These are phyloP conservation scores for Pitta sordida DNA, from an alignment of 2,113 vertebrate species.

Conservation along the genomic window DNA sequence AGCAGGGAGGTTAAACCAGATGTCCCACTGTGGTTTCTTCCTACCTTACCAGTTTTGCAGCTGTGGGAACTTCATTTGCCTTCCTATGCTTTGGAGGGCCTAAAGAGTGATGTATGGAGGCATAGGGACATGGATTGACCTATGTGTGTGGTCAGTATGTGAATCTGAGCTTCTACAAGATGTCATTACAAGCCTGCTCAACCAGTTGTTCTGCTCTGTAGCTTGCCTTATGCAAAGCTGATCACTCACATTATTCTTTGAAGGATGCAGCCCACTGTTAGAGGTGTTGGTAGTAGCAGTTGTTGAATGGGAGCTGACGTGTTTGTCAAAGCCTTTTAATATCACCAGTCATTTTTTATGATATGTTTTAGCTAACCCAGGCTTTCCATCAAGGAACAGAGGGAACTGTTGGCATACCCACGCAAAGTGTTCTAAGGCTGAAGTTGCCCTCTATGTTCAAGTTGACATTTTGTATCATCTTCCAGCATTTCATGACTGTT, in stretches of 20 bases:
- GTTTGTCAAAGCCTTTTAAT: background rate
- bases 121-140: background rate
- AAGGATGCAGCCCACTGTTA: background rate
- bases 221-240: background rate
- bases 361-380: background rate
- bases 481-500: background rate
- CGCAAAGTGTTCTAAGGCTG: background rate
- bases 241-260: background rate
- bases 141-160: background rate
- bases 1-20: background rate
- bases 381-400: background rate
- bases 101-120: background rate
- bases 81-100: background rate
- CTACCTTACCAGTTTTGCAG: background rate
- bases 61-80: background rate
- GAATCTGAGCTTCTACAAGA: background rate
- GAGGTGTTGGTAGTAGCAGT: background rate
- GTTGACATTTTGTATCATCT: background rate
- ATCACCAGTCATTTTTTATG: background rate
- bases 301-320: background rate
- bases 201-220: background rate
- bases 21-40: background rate
- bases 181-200: background rate
- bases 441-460: background rate
- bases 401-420: background rate